Conservation (phyloP, 1,140 invertebrate genomes). For the Leptoteleia sp. region DNA sequence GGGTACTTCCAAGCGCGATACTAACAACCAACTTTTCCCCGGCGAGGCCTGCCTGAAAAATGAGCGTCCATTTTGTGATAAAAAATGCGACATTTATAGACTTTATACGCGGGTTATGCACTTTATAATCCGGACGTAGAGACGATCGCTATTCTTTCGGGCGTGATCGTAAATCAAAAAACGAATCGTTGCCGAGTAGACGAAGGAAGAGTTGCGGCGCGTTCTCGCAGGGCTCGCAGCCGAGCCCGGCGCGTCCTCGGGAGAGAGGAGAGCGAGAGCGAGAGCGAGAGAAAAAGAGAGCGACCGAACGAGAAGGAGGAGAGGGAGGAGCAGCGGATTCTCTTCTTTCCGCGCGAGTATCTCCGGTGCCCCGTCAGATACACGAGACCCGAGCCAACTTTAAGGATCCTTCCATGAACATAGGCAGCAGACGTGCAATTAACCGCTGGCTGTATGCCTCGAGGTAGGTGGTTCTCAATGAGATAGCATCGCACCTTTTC, state of each 20-base stretch:
- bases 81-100: constrained; percentile 61
- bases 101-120: constrained; percentile 60
- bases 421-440: constrained; percentile 77
- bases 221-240: too few species aligned
- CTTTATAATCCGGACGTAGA: constrained; percentile 60
- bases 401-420: constrained; percentile 73
- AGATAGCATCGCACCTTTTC: constrained; percentile 62
- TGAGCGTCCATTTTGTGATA: constrained; percentile 56
- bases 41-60: constrained; percentile 46
- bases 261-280: too few species aligned
- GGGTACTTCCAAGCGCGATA: constrained; percentile 9
- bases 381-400: constrained; percentile 70
- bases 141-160: constrained; percentile 65
- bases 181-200: constrained; percentile 59
- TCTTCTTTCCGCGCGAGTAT: constrained; percentile 48
- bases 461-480: constrained; percentile 69
- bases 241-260: constrained; percentile 33
- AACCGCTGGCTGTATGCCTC: constrained; percentile 77
- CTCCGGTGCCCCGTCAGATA: constrained; percentile 57
- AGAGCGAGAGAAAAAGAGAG: constrained; percentile 17
- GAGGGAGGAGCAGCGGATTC: constrained; percentile 6
- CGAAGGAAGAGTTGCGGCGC: constrained; percentile 49
- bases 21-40: constrained; percentile 40
- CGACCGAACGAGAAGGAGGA: constrained; percentile 8
- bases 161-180: constrained; percentile 67